phyloP scores from a whole-genome alignment of 2,113 vertebrate genomes.

The cattle (Bos taurus) region ARS-UCD2.0 NC_037349.1:31594001-31594500 shows the following conservation, averaged over 20 bases:
- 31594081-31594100: not conserved
- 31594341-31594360: not conserved
- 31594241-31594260: not conserved
- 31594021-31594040: not conserved
- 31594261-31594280: not conserved
- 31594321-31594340: rapidly evolving
- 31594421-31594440: not conserved
- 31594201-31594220: not conserved
- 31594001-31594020: not conserved
- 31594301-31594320: not conserved
- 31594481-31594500: rapidly evolving
- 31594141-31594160: not conserved
- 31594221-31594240: not conserved
- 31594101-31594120: not conserved
- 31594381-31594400: not conserved
- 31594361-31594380: not conserved
- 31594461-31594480: not conserved
- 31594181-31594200: not conserved
- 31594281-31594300: not conserved
- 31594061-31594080: not conserved
- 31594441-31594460: not conserved
- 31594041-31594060: not conserved
- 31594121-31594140: not conserved
- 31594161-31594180: not conserved
- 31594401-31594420: not conserved